Conservation (phyloP, 2,113 vertebrate species). For the Clupea harengus region DNA sequence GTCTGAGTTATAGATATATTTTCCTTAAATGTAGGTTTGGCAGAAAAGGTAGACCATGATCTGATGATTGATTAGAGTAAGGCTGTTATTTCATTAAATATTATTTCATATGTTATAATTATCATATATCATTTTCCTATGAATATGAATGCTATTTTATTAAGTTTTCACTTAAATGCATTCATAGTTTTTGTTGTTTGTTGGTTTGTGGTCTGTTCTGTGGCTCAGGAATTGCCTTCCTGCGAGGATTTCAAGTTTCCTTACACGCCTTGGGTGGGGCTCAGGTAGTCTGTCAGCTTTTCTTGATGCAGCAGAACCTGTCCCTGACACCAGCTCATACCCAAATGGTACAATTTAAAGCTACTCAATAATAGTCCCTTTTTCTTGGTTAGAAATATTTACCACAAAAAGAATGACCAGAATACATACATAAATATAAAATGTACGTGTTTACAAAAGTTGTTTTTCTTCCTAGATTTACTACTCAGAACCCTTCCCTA, state of each 20-base stretch:
- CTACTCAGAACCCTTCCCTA: slow-evolving; percentile 65
- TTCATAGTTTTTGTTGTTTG: too few species aligned
- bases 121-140: too few species aligned
- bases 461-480: slow-evolving; percentile 63
- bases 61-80: background rate
- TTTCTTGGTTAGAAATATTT: background rate
- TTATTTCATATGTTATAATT: background rate
- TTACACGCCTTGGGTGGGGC: slow-evolving; percentile 67
- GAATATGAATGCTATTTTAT: too few species aligned
- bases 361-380: background rate
- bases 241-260: slow-evolving; percentile 73
- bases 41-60: background rate
- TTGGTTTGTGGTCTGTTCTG: background rate
- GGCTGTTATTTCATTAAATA: background rate
- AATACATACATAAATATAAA: too few species aligned
- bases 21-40: background rate
- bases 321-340: slow-evolving; percentile 59
- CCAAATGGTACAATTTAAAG: slow-evolving; percentile 55
- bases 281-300: slow-evolving; percentile 65
- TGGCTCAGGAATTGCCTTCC: slow-evolving; percentile 66
- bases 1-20: background rate
- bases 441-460: background rate
- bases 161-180: too few species aligned
- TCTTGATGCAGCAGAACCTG: slow-evolving; percentile 67
- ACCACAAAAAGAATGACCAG: too few species aligned